A percentile compares a stretch with the other conserved stretches of the same genome.
Evolutionary conservation across 2,113 vertebrate genomes (phyloP).

Genomic region (Centropus unirufus): DNA sequence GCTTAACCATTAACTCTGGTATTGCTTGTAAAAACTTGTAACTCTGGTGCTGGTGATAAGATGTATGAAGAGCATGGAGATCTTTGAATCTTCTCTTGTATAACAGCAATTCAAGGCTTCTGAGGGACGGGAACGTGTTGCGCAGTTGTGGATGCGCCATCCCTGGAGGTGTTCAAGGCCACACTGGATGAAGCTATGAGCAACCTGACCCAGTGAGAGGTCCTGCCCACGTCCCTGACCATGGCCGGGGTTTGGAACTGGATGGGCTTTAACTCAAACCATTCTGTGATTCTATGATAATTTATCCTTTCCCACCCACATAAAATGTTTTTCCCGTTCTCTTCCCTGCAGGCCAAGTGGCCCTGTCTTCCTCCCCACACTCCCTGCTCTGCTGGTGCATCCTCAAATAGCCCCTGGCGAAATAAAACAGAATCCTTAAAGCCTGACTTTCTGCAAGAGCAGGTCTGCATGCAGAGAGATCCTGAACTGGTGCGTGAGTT

Average conservation of each 20-base stretch:
- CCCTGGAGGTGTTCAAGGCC: no score
- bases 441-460: background rate
- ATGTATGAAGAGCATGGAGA: background rate
- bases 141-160: no score
- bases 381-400: background rate
- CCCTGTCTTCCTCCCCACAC: background rate
- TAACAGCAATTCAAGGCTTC: background rate
- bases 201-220: no score
- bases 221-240: no score
- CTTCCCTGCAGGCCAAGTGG: background rate
- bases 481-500: background rate
- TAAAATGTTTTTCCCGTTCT: background rate
- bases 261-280: no score
- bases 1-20: background rate
- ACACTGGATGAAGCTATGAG: no score
- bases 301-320: background rate
- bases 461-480: background rate
- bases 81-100: background rate
- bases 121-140: no score
- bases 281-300: background rate
- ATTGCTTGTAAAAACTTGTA: background rate
- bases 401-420: background rate
- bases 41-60: background rate
- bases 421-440: background rate
- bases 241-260: no score